A percentile compares a stretch with the other conserved stretches of the same genome.
These are phyloP conservation scores for Drosophila mulleri DNA, from an alignment of 2,888 invertebrate species.

Conservation along the genomic window DNA sequence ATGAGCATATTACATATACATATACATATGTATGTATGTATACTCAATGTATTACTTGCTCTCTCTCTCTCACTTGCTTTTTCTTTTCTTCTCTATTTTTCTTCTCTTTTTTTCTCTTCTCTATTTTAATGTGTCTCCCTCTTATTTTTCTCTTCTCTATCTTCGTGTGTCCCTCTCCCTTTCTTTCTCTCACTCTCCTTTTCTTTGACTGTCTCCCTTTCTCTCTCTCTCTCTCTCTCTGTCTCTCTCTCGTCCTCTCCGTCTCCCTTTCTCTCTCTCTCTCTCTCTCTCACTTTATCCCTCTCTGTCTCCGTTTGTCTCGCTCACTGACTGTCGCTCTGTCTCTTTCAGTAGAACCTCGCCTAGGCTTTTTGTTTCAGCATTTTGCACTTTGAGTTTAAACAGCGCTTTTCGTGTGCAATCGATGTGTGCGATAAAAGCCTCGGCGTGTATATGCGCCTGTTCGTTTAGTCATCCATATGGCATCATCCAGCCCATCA, in stretches of 20 bases:
- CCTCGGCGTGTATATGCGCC: constrained; percentile 14
- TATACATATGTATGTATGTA: too few relatives aligned
- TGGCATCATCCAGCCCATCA: constrained; percentile 32
- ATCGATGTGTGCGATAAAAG: constrained; percentile 44
- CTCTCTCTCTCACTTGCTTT: too few relatives aligned
- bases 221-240: neutral
- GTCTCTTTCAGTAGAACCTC: neutral
- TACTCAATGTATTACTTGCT: too few relatives aligned
- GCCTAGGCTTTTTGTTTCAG: neutral
- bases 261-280: neutral
- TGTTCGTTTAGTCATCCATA: constrained; percentile 56
- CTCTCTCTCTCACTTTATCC: too few relatives aligned
- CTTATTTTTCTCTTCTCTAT: too few relatives aligned
- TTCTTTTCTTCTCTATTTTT: too few relatives aligned
- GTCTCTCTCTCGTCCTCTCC: neutral
- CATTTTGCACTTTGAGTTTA: constrained; percentile 2
- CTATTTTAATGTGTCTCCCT: too few relatives aligned
- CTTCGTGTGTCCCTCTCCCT: too few relatives aligned
- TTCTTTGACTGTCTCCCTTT: too few relatives aligned
- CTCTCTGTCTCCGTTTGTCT: neutral
- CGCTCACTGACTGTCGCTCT: neutral
- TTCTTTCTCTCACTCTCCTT: too few relatives aligned
- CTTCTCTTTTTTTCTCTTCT: too few relatives aligned
- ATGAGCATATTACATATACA: too few relatives aligned
- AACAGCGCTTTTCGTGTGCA: constrained; percentile 39